Evolutionary conservation across 2,113 vertebrate genomes (phyloP).

Genomic region (Ia io): DNA sequence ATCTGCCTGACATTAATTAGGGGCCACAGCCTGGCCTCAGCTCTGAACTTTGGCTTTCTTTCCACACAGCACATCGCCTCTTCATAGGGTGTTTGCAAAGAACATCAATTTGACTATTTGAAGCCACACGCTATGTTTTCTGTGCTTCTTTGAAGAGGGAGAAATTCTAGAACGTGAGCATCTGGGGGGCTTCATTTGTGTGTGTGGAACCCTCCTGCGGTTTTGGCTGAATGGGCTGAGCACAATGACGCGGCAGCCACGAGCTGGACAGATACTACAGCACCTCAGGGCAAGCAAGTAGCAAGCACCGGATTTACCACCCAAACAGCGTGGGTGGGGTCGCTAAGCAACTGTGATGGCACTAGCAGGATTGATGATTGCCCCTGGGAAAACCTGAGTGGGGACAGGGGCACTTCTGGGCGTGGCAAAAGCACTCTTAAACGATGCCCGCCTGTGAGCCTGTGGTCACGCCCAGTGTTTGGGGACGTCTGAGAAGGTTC

Average conservation of each 20-base stretch:
- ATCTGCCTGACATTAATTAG: too few species aligned
- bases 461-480: rapidly evolving
- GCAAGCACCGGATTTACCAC: neutral
- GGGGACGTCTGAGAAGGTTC: neutral
- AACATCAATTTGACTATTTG: neutral
- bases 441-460: neutral
- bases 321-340: neutral
- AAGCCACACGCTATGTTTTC: neutral
- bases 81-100: neutral
- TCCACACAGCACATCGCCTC: neutral
- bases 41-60: neutral
- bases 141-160: neutral
- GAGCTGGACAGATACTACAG: neutral
- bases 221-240: neutral
- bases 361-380: neutral
- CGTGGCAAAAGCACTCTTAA: rapidly evolving
- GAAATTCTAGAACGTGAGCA: neutral
- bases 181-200: neutral
- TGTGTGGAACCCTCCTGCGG: neutral
- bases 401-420: neutral
- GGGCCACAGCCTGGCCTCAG: neutral
- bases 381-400: neutral
- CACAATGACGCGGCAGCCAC: neutral
- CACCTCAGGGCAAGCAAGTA: neutral
- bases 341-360: neutral